Evolutionary conservation across 1,140 invertebrate species (phyloP), one percentile per base, ranked within the genome.

Genomic region (Globodera rostochiensis): DNA sequence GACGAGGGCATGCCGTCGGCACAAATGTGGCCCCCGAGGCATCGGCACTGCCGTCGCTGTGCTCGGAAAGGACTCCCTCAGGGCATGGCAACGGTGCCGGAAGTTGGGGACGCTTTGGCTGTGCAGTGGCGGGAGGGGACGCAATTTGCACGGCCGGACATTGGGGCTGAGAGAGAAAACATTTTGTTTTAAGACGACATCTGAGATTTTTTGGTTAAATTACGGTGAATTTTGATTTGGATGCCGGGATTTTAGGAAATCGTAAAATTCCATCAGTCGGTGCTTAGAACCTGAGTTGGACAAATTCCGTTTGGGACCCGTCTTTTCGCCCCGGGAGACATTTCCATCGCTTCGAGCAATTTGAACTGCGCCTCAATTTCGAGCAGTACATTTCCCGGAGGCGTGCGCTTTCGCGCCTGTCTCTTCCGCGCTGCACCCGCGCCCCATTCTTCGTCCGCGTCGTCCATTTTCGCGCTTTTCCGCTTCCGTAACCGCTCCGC

Each of bases 241-340:
- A 50, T 50, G 50, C 11, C 19, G 57, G 11, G 25, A 36, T 36
- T 36, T 36, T 36, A 36, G 25, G 25, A 36, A 36, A 36, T 36
- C 2, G 25, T 36, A 36, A 36, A 36, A 36, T 36, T 36, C 25
- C 0, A 36, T 36, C 25, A 36, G 25, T 2, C 25, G 25, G 25
- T 9, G n/a, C 21, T 73, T 73, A 36, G 47, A 9, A 46, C 66
- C 50, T n/a, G 13, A 74, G 47, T 74, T 53, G 19, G 66, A 49
- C 66, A 19, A 76, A 76, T 76, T 53, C 53, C 45, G 36, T 25
- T 74, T 74, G n/a, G 7, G 21, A 76, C 45, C 36, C 66, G 57
- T 8, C 19, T 6, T 45, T 57, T 64, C 46, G 50, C 66, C 21
- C 50, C 19, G 45, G 66, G 66, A 15, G 46, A 50, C 36, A 19